Conservation (phyloP, 2,888 invertebrate species). For the Colostygia pectinataria region DNA sequence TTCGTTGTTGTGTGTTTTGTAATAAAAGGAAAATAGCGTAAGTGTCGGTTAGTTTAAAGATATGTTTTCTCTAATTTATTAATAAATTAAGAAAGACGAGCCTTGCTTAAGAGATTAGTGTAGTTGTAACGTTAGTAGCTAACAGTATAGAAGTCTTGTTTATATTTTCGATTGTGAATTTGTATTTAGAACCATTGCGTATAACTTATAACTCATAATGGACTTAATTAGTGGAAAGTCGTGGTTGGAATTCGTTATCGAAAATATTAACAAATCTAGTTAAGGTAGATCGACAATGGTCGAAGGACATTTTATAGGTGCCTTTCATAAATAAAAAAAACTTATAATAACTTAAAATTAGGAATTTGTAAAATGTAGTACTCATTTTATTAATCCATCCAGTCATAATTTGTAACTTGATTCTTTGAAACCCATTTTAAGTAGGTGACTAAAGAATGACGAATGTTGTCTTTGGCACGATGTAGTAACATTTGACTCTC, state of each 20-base stretch:
- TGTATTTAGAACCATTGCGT: slow-evolving; percentile 10
- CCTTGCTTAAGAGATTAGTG: slow-evolving; percentile 79
- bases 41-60: slow-evolving; percentile 66
- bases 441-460: slow-evolving; percentile 5
- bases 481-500: slow-evolving; percentile 3
- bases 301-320: slow-evolving; percentile 78
- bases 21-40: slow-evolving; percentile 69
- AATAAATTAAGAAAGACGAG: slow-evolving; percentile 80
- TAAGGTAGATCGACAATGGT: slow-evolving; percentile 65
- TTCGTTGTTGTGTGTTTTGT: slow-evolving; percentile 81
- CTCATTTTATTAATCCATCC: slow-evolving; percentile 75
- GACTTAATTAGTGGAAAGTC: slow-evolving; percentile 31
- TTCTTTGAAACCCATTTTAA: slow-evolving; percentile 20
- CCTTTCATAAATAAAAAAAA: slow-evolving; percentile 72
- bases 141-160: slow-evolving; percentile 54
- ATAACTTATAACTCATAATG: slow-evolving; percentile 23
- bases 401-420: slow-evolving; percentile 55
- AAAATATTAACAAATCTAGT: slow-evolving; percentile 57
- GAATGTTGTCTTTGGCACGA: slow-evolving; percentile 9
- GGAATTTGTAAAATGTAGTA: slow-evolving; percentile 70
- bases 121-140: slow-evolving; percentile 73
- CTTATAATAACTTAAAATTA: slow-evolving; percentile 63
- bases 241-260: slow-evolving; percentile 47
- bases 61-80: slow-evolving; percentile 72
- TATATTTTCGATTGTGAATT: slow-evolving; percentile 48